Percentiles rank a stretch among this genome's conserved stretches.
phyloP scores from a whole-genome alignment of 2,888 invertebrate genomes.

The Drosophila mayaguana region DNA sequence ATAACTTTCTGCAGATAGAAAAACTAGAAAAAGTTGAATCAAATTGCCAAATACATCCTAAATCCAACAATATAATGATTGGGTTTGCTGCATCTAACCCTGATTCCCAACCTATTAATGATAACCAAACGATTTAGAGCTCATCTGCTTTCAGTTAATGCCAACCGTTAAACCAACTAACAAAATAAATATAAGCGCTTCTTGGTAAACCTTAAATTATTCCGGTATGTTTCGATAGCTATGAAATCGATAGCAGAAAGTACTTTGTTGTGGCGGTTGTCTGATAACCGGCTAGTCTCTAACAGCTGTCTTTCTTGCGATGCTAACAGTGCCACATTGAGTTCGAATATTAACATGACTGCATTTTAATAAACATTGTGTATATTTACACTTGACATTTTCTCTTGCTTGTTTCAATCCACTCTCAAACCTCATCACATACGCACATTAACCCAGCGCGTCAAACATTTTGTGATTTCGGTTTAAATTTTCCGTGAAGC shows the following conservation, averaged over 20 bases:
- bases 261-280: conserved; percentile 12
- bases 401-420: conserved; percentile 42
- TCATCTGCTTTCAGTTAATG: too few species aligned
- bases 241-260: conserved; percentile 4
- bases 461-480: conserved; percentile 32
- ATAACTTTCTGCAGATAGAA: too few species aligned
- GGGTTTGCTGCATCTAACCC: background rate
- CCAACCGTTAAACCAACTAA: background rate
- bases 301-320: background rate
- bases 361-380: conserved; percentile 27
- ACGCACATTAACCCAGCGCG: conserved; percentile 37
- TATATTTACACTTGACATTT: conserved; percentile 34
- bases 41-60: background rate
- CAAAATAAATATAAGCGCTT: background rate
- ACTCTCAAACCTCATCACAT: conserved; percentile 49
- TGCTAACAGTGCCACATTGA: conserved; percentile 26
- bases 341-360: conserved; percentile 9
- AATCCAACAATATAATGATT: background rate
- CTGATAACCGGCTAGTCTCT: background rate
- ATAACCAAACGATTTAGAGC: background rate
- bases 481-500: conserved; percentile 37
- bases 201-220: background rate
- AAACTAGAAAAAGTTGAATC: background rate
- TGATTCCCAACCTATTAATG: background rate
- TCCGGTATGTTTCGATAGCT: background rate